Evolutionary conservation across 2,888 invertebrate genomes (phyloP).

Genomic region (Hypselothyrea guttata): DNA sequence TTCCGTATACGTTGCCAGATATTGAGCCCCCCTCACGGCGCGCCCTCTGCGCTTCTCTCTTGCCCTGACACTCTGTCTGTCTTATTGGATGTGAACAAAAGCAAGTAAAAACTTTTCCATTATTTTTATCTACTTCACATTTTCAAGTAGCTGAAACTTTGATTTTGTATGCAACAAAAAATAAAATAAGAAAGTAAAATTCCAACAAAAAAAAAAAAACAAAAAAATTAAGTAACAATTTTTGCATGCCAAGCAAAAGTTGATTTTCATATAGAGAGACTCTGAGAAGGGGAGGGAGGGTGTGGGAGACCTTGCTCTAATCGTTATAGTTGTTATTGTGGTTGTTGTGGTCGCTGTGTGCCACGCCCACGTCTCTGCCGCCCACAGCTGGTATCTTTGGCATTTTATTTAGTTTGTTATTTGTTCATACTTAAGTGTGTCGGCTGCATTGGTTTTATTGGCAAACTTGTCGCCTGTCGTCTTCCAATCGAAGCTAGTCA

Average conservation of each 20-base stretch:
- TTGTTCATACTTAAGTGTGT: constrained; percentile 78
- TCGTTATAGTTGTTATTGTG: constrained; percentile 60
- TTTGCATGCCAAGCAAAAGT: constrained; percentile 71
- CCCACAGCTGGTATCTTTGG: constrained; percentile 61
- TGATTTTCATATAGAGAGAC: constrained; percentile 62
- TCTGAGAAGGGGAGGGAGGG: no score
- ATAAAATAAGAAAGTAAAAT: constrained; percentile 43
- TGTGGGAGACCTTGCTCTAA: constrained; percentile 15
- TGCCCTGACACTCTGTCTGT: not conserved
- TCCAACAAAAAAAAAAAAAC: constrained; percentile 44
- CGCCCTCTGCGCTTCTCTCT: no score
- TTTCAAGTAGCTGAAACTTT: constrained; percentile 72
- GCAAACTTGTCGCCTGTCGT: constrained; percentile 77
- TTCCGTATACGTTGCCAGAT: constrained; percentile 22
- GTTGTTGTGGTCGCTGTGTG: constrained; percentile 9
- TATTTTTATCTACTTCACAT: constrained; percentile 78
- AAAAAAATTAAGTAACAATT: constrained; percentile 73
- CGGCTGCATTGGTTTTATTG: constrained; percentile 75
- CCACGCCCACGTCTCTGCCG: constrained; percentile 48
- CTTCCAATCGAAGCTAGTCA: constrained; percentile 73
- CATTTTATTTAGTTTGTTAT: constrained; percentile 77
- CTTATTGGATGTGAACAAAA: constrained; percentile 41
- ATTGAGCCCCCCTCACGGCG: constrained; percentile 1
- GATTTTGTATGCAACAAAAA: constrained; percentile 59
- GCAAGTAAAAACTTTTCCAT: constrained; percentile 69